Percentiles rank a stretch among this genome's conserved stretches.
These are phyloP conservation scores for Drosophila tanythrix DNA, from an alignment of 2,888 invertebrate genomes.

Conservation along the genomic window DNA sequence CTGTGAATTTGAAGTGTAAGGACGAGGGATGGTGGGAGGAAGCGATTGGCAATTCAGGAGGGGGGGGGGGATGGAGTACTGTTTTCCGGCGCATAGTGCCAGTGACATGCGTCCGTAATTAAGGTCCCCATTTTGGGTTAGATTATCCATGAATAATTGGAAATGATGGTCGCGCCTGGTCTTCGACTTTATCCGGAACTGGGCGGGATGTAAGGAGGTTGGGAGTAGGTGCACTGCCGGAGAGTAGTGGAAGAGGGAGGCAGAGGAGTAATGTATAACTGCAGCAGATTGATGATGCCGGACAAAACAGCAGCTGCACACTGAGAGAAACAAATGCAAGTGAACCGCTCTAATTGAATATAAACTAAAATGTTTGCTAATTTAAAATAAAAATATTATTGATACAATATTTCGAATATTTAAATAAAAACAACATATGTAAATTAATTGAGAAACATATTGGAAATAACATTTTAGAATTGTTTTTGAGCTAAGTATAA, in stretches of 20 bases:
- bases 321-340: background rate
- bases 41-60: background rate
- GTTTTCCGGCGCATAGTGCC: slow-evolving; percentile 48
- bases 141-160: slow-evolving; percentile 85
- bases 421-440: background rate
- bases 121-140: slow-evolving; percentile 85
- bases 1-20: slow-evolving; percentile 4
- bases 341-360: background rate
- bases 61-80: background rate
- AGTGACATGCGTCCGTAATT: slow-evolving; percentile 82
- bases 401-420: background rate
- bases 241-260: background rate
- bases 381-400: background rate
- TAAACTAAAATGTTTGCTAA: background rate
- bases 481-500: background rate
- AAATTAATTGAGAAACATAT: background rate
- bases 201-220: background rate
- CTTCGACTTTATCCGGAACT: slow-evolving; percentile 1
- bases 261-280: slow-evolving; percentile 50
- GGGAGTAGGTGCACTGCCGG: background rate
- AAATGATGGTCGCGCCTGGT: slow-evolving; percentile 52
- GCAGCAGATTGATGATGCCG: slow-evolving; percentile 73
- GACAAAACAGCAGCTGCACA: slow-evolving; percentile 27
- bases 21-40: background rate
- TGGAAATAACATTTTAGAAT: background rate